Evolutionary conservation across 2,888 invertebrate species (phyloP), one percentile per base, ranked within the genome.

Genomic region (Ferrisia virgata): DNA sequence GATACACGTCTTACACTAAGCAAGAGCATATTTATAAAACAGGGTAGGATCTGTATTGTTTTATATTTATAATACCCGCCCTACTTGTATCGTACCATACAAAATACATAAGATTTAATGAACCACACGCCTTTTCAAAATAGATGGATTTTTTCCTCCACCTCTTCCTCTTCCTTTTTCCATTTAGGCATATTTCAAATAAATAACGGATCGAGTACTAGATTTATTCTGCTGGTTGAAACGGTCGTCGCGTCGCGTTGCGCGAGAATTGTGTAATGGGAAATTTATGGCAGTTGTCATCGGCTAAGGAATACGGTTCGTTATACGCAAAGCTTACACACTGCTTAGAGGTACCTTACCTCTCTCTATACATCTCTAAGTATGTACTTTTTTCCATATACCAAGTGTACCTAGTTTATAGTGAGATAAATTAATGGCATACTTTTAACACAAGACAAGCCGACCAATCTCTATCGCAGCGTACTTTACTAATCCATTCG

Each of bases 221-320:
- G 64, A 64, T 64, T 64, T 64, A 64, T 64, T 64, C 64, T 4
- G 11, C n/a, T n/a, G n/a, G n/a, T 28, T 25, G 64, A 15, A 64
- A 64, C 28, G n/a, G n/a, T n/a, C n/a, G 64, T 64, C 28, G 64
- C 13, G n/a, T n/a, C n/a, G n/a, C 5, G 18, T 36, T 6, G 22
- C 53, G 40, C 53, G 64, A 64, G 64, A 64, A 64, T 64, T 64
- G 28, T 64, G 64, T 64, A 64, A 64, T 64, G 28, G 64, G 64
- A 28, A 64, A 64, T 64, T 64, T 64, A 64, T 64, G 64, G 64
- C 64, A 64, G 64, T 64, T 64, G 64, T 64, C 64, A 64, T 64
- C 64, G 64, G 64, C 28, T 64, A 64, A 64, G 28, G 64, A 64
- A 64, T 28, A 28, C 25, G 64, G 64, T 64, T 64, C 64, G 64